Percentiles rank a stretch among this genome's conserved stretches.
phyloP scores from a whole-genome alignment of 2,797 vertebrate genomes.

The Staurois parvus region DNA sequence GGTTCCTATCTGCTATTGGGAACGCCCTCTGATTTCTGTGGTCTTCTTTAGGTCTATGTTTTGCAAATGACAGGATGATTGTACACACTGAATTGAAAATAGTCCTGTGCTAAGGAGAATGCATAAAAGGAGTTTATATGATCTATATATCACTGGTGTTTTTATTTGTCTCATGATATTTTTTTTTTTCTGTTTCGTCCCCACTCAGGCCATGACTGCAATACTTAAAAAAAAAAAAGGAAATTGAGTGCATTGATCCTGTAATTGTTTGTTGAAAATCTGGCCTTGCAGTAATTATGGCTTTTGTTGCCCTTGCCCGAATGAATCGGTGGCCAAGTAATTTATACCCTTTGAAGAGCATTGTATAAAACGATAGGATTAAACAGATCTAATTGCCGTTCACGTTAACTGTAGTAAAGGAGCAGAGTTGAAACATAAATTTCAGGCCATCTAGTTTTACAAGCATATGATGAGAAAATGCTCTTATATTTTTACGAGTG shows the following conservation, averaged over 20 bases:
- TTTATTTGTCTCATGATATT: constrained; percentile 17
- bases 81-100: too few relatives aligned
- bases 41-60: too few relatives aligned
- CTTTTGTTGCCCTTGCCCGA: constrained; percentile 57
- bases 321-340: constrained; percentile 48
- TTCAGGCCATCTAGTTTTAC: constrained; percentile 46
- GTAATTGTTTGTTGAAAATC: constrained; percentile 52
- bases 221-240: constrained; percentile 19
- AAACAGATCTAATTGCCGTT: constrained; percentile 56
- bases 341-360: constrained; percentile 48
- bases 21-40: too few relatives aligned
- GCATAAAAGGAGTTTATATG: neutral
- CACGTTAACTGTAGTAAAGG: constrained; percentile 51
- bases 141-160: neutral
- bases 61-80: too few relatives aligned
- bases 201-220: neutral
- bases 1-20: too few relatives aligned
- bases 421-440: constrained; percentile 54
- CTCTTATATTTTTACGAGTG: constrained; percentile 54
- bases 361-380: constrained; percentile 57
- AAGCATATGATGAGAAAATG: constrained; percentile 59
- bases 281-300: constrained; percentile 39
- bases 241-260: constrained; percentile 43
- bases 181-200: constrained; percentile 7
- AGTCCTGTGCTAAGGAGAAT: neutral